Evolutionary conservation across 2,113 vertebrate genomes (phyloP).

Genomic region (Ptyas mucosa): DNA sequence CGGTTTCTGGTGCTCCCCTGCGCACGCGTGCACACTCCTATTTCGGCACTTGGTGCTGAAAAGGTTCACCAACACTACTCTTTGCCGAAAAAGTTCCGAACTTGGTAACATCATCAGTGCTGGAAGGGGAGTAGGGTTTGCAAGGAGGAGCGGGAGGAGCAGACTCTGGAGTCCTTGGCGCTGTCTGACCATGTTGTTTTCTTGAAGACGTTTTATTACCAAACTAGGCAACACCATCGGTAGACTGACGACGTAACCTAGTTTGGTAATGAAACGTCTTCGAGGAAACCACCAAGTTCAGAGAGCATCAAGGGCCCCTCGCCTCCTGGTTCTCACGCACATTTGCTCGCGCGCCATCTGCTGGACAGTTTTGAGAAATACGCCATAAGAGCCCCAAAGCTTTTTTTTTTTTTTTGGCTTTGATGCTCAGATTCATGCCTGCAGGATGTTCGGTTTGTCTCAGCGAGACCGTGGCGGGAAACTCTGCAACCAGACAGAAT

Average conservation of each 20-base stretch:
- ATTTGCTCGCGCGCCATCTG: constrained; percentile 47
- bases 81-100: no score
- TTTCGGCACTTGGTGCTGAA: no score
- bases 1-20: no score
- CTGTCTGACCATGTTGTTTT: no score
- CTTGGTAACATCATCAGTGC: no score
- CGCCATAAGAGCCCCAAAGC: not conserved
- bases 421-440: not conserved
- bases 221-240: not conserved
- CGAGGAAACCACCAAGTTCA: not conserved
- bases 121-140: no score
- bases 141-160: no score
- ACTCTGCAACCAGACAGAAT: not conserved
- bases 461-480: not conserved
- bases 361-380: constrained; percentile 29
- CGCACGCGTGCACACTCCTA: no score
- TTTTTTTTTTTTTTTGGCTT: not conserved
- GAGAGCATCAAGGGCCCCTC: not conserved
- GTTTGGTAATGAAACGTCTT: not conserved
- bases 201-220: not conserved
- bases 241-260: not conserved
- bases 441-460: not conserved
- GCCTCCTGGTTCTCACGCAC: not conserved
- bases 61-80: no score
- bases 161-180: no score